These are phyloP conservation scores for Tolmerus cingulatus DNA, from an alignment of 2,888 invertebrate genomes.

Conservation along the genomic window DNA sequence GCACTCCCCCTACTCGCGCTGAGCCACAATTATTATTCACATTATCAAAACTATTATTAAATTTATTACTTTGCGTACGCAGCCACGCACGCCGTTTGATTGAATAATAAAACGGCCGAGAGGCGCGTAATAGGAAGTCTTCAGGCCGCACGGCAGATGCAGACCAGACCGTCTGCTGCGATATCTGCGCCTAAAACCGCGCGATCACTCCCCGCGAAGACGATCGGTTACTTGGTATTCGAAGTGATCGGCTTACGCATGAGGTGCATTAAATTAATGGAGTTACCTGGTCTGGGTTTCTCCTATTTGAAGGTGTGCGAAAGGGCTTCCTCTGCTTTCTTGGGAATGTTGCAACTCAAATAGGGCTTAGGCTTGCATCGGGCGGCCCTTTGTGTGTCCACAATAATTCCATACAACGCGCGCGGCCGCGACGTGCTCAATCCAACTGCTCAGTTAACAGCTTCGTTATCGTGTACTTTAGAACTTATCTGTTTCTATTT, in stretches of 20 bases:
- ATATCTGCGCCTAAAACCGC: not conserved
- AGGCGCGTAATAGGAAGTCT: conserved; percentile 24
- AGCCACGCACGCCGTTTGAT: conserved; percentile 24
- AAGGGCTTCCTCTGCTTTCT: conserved; percentile 6
- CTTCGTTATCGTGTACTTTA: not conserved
- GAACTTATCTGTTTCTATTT: conserved; percentile 3
- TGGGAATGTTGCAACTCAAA: conserved; percentile 3
- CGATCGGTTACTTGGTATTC: conserved; percentile 30
- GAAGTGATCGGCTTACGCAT: conserved; percentile 35
- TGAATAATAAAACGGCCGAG: conserved; percentile 22
- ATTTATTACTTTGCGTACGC: conserved; percentile 13
- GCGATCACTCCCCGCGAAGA: not conserved
- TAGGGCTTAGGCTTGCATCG: not conserved
- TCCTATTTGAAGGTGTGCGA: not conserved
- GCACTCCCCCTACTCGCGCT: not conserved
- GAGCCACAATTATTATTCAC: conserved; percentile 13
- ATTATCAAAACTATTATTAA: conserved; percentile 40
- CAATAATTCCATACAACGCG: not conserved
- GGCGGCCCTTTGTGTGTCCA: not conserved
- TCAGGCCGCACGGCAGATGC: conserved; percentile 27
- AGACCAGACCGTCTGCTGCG: conserved; percentile 18
- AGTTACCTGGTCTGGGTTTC: conserved; percentile 26
- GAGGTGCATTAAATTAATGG: conserved; percentile 40
- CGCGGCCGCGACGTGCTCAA: not conserved
- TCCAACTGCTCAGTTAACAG: conserved; percentile 34